A percentile compares a stretch with the other conserved stretches of the same genome.
phyloP scores from a whole-genome alignment of 2,113 vertebrate genomes.

The Rhea pennata region DNA sequence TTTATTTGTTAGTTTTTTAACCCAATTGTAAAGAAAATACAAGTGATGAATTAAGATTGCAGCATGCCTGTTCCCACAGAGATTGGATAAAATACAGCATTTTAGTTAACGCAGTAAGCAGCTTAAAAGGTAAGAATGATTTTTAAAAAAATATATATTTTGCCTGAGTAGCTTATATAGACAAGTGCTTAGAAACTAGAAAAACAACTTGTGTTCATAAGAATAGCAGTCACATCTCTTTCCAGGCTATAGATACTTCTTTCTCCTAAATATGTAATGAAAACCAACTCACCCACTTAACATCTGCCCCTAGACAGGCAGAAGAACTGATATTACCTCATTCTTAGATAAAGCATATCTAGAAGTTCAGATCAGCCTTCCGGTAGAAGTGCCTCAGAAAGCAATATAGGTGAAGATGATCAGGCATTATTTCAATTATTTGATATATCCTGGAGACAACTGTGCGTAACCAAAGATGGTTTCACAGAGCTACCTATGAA shows the following conservation, averaged over 20 bases:
- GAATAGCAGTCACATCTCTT: background rate
- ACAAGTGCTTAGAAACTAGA: background rate
- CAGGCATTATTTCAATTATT: background rate
- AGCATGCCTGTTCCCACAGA: background rate
- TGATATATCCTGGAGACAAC: background rate
- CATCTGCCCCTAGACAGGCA: background rate
- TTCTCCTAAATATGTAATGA: background rate
- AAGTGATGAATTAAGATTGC: constrained; percentile 7
- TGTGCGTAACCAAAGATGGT: background rate
- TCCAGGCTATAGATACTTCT: background rate
- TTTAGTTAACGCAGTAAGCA: background rate
- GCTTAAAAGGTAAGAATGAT: background rate
- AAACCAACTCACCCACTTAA: background rate
- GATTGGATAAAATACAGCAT: background rate
- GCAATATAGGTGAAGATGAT: background rate
- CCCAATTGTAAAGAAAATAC: background rate
- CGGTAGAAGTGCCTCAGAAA: background rate
- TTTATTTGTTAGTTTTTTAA: constrained; percentile 6
- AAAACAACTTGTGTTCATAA: too few relatives aligned
- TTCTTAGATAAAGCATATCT: background rate
- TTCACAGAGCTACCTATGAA: background rate
- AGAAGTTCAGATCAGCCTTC: background rate
- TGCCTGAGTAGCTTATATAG: background rate
- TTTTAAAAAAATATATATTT: background rate
- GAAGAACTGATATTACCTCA: background rate